These are phyloP conservation scores for Danio tinwini DNA, from an alignment of 2,797 vertebrate species.

Conservation along the genomic window DNA sequence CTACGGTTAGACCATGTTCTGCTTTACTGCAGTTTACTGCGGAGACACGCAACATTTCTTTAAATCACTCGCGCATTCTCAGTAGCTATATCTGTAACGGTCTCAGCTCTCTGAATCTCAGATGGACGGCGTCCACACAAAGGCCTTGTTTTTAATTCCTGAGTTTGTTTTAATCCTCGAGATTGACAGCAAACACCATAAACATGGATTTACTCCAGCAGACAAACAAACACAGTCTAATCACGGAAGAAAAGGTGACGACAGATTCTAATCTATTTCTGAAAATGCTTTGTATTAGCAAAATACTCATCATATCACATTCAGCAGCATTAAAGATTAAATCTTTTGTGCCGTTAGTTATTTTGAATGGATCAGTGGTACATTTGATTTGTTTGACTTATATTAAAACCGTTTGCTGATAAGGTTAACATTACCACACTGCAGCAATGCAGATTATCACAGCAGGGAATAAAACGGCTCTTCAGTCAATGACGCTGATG, in stretches of 20 bases:
- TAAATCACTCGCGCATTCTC: no score
- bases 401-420: background rate
- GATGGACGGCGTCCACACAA: slow-evolving; percentile 3
- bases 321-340: slow-evolving; percentile 29
- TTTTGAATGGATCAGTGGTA: slow-evolving; percentile 27
- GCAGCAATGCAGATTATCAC: slow-evolving; percentile 3
- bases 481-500: background rate
- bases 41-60: no score
- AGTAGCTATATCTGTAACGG: no score
- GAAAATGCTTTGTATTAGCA: slow-evolving; percentile 5
- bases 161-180: slow-evolving; percentile 49
- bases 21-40: no score
- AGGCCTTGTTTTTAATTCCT: slow-evolving; percentile 8
- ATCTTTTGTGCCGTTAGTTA: background rate
- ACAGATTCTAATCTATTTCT: background rate
- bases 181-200: slow-evolving; percentile 32
- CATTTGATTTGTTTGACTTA: background rate
- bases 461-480: background rate
- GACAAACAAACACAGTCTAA: slow-evolving; percentile 35
- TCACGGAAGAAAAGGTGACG: background rate
- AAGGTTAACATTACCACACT: background rate
- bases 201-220: slow-evolving; percentile 17
- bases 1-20: no score
- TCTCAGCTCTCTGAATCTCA: background rate
- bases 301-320: slow-evolving; percentile 36